A percentile compares a stretch with the other conserved stretches of the same genome.
Conservation (phyloP, 2,797 vertebrate genomes). For the Bovichtus diacanthus region DNA sequence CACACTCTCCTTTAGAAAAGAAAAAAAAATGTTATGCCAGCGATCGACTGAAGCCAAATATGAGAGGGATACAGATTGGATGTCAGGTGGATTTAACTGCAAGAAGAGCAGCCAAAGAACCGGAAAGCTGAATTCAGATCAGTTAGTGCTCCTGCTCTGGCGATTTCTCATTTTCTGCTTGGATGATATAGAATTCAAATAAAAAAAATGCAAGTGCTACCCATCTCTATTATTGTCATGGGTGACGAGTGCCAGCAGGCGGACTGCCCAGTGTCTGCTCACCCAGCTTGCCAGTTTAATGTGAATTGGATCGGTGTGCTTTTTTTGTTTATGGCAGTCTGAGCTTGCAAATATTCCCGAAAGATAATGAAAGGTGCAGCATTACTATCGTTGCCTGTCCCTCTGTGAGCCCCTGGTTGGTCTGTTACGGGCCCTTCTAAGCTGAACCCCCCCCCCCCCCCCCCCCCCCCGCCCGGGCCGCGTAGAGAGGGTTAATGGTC, state of each 20-base stretch:
- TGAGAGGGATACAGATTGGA: conserved; percentile 61
- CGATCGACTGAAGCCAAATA: conserved; percentile 64
- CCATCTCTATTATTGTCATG: conserved; percentile 27
- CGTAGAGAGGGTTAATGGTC: conserved; percentile 25
- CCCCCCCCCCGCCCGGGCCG: no score
- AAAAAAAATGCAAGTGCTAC: conserved; percentile 38
- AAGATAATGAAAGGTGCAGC: conserved; percentile 23
- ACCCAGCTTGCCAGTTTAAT: conserved; percentile 26
- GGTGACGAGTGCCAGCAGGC: conserved; percentile 48
- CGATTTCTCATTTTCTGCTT: conserved; percentile 44
- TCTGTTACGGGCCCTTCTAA: neutral
- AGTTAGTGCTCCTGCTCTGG: conserved; percentile 35
- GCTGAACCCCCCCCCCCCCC: conserved; percentile 1
- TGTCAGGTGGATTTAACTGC: conserved; percentile 68
- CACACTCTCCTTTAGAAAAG: conserved; percentile 56
- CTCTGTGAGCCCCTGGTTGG: neutral
- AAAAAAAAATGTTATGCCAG: conserved; percentile 68
- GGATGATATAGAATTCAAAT: conserved; percentile 35
- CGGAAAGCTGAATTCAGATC: conserved; percentile 56
- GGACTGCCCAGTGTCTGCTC: conserved; percentile 36
- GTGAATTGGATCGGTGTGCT: conserved; percentile 23
- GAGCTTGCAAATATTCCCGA: conserved; percentile 30
- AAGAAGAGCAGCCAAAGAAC: conserved; percentile 49
- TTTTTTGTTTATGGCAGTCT: conserved; percentile 42
- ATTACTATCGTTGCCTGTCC: neutral